Evolutionary conservation across 2,797 vertebrate genomes (phyloP), one percentile per base, ranked within the genome.

Genomic region (Galagoides demidoff): DNA sequence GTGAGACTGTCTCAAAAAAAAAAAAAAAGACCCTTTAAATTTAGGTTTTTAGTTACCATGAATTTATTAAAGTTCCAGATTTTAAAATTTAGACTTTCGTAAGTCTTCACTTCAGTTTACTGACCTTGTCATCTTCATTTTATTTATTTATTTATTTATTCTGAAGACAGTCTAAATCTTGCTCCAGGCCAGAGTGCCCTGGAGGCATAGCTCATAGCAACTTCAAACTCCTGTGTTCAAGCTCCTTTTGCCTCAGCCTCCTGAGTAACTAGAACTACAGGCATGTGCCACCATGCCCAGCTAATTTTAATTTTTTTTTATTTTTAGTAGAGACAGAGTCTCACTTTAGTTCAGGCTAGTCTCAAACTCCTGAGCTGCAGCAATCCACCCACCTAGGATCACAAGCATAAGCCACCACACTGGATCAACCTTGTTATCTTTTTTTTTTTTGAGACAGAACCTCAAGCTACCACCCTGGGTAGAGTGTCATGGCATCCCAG

Each of bases 361-460:
- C 39, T 73, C 23, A 25, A 73, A 73, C 25, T 25, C 71, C 37
- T 74, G 39, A 39, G 71, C 13, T 45, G 37, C 43, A 29, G 71
- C 71, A 74, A 29, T 74, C 25, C 71, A 74, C 39, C 16, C 39
- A 27, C 39, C 39, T 74, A 39, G 71, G 39, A 43, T 73, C 43
- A 73, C 25, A 73, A 39, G 25, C 71, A 25, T 45, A 39, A 73
- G 25, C 39, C 39, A 25, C 70, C 70, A 25, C 49, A 12, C 49
- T 31, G 22, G 74, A 5, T 49, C 70, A 78, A 77, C 83, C 20
- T 88, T 95, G 57, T 82, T 95, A 68, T 90, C 95, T 89, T 88
- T 79, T 43, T 43, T 43, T 43, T 43, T 43, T 43, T 43, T 43
- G 39, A 43, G 39, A 43, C 39, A 43, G 39, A 43, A 7, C 39